Conservation (phyloP, 2,797 vertebrate genomes). For the Toxotes lorentzi region DNA sequence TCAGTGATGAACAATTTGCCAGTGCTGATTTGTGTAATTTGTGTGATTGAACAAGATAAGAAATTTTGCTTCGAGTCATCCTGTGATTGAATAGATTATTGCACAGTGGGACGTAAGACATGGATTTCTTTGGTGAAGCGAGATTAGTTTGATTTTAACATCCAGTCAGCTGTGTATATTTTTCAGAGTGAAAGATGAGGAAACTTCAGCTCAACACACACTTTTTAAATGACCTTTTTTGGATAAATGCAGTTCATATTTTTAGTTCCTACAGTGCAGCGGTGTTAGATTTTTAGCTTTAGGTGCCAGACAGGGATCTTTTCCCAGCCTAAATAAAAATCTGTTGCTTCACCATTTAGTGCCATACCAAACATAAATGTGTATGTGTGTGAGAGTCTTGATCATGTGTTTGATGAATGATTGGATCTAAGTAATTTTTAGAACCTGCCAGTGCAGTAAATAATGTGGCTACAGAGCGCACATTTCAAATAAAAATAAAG, state of each 20-base stretch:
- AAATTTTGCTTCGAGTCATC: not conserved
- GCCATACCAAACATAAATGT: constrained; percentile 14
- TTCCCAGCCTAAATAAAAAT: constrained; percentile 12
- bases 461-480: not conserved
- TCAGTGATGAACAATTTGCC: not conserved
- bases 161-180: not conserved
- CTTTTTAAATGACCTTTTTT: constrained; percentile 30
- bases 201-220: constrained; percentile 21
- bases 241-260: not conserved
- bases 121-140: not conserved
- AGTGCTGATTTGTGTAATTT: not conserved
- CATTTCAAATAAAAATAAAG: not conserved
- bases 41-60: not conserved
- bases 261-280: constrained; percentile 28
- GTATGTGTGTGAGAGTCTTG: not conserved
- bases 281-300: constrained; percentile 47
- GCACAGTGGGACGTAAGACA: not conserved
- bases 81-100: not conserved
- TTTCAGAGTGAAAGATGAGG: not conserved
- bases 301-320: constrained; percentile 51
- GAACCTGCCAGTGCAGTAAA: not conserved
- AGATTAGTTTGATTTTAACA: not conserved
- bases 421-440: not conserved
- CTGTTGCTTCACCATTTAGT: constrained; percentile 15
- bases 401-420: constrained; percentile 7